These are phyloP conservation scores for Ptilorrhoa leucosticta DNA, from an alignment of 2,113 vertebrate genomes.

Conservation along the genomic window DNA sequence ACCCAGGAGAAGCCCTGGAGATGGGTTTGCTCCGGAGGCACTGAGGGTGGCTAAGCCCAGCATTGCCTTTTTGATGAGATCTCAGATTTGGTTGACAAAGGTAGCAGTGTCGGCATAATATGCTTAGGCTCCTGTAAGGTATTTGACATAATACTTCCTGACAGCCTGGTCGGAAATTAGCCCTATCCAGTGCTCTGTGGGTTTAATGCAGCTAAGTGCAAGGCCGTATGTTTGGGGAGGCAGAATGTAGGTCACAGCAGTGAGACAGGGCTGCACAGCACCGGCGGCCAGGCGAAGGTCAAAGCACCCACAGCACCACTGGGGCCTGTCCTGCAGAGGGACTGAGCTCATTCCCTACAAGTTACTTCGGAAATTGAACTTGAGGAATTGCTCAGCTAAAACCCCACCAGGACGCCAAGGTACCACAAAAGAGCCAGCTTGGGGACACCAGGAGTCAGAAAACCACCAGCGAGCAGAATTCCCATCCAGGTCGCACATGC, in stretches of 20 bases:
- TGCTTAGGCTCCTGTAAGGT: conserved; percentile 34
- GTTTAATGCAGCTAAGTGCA: conserved; percentile 1
- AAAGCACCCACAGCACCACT: accelerated
- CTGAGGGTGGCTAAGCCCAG: background rate
- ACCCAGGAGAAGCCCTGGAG: background rate
- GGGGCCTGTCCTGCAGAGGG: background rate
- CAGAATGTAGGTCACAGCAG: background rate
- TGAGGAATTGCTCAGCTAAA: background rate
- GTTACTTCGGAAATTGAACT: background rate
- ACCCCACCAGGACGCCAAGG: accelerated
- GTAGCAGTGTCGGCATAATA: conserved; percentile 16
- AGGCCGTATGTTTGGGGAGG: background rate
- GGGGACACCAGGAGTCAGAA: background rate
- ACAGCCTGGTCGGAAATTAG: background rate
- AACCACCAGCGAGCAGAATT: background rate
- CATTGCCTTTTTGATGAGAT: conserved; percentile 1
- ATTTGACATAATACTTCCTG: conserved; percentile 44
- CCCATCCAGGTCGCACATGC: accelerated
- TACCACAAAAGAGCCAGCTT: accelerated
- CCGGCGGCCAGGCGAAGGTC: background rate
- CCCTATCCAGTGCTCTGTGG: conserved; percentile 11
- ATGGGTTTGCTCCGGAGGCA: background rate
- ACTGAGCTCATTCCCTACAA: background rate
- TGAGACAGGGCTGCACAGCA: background rate
- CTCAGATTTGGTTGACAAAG: conserved; percentile 21